Percentiles rank a stretch among this genome's conserved stretches.
phyloP scores from a whole-genome alignment of 2,797 vertebrate species.

The Gymnothorax reevesii region DNA sequence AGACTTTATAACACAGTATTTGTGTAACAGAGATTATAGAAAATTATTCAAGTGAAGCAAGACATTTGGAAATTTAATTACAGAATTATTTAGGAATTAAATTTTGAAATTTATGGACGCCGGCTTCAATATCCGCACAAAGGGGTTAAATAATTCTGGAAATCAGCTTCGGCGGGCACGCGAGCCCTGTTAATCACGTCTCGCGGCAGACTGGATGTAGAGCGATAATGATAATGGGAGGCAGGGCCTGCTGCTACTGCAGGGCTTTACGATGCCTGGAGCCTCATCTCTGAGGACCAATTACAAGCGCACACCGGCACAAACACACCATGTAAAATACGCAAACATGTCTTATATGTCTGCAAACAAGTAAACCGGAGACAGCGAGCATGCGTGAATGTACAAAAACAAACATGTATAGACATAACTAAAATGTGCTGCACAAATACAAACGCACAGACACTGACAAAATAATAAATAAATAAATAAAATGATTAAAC shows the following conservation, averaged over 20 bases:
- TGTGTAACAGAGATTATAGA: too few species aligned
- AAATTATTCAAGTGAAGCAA: too few species aligned
- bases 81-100: too few species aligned
- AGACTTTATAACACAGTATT: too few species aligned
- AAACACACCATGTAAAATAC: background rate
- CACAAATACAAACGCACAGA: background rate
- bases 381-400: background rate
- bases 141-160: background rate
- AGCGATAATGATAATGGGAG: slow-evolving; percentile 2
- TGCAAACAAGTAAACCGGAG: background rate
- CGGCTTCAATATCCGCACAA: too few species aligned
- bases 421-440: background rate
- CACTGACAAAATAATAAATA: too few species aligned
- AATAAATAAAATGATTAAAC: background rate
- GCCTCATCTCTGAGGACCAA: background rate
- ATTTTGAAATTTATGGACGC: too few species aligned
- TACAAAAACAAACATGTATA: background rate
- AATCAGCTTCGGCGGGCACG: background rate
- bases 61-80: too few species aligned
- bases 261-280: slow-evolving; percentile 1
- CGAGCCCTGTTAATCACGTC: background rate
- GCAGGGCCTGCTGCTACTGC: background rate
- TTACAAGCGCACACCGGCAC: background rate
- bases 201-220: background rate
- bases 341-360: background rate